These are phyloP conservation scores for Dryas iulia DNA, from an alignment of 1,140 invertebrate species.

Conservation along the genomic window DNA sequence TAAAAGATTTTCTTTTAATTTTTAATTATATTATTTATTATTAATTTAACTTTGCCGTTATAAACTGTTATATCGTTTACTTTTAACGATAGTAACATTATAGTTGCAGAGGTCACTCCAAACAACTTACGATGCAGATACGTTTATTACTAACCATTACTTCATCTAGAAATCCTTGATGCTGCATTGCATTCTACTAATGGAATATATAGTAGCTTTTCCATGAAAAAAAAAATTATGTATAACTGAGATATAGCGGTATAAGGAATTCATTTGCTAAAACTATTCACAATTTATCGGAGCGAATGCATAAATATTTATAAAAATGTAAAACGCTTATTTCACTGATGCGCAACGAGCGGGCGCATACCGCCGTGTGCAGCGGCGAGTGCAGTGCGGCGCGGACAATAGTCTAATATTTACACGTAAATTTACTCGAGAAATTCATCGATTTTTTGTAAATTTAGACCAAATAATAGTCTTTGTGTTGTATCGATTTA, in stretches of 20 bases:
- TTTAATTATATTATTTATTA: too few species aligned
- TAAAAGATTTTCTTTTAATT: too few species aligned
- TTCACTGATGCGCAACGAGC: slow-evolving; percentile 37
- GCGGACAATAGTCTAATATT: slow-evolving; percentile 26
- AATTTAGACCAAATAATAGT: not conserved
- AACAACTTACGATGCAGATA: not conserved
- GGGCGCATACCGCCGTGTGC: slow-evolving; percentile 59
- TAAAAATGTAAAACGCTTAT: slow-evolving; percentile 37
- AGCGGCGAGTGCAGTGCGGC: slow-evolving; percentile 51
- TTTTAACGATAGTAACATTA: not conserved
- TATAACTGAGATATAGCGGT: slow-evolving; percentile 13
- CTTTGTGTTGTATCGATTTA: not conserved
- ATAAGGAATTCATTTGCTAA: slow-evolving; percentile 15
- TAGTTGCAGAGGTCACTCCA: not conserved
- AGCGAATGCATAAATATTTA: slow-evolving; percentile 68
- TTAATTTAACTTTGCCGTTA: too few species aligned
- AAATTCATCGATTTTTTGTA: not conserved
- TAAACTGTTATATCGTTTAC: not conserved
- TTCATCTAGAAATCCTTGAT: slow-evolving; percentile 5
- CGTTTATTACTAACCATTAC: not conserved
- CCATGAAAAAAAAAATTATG: slow-evolving; percentile 8
- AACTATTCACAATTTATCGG: slow-evolving; percentile 59
- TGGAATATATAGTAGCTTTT: not conserved
- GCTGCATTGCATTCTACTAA: not conserved
- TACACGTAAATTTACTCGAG: slow-evolving; percentile 7